These are phyloP conservation scores for Arremon brunneinucha DNA, from an alignment of 2,797 vertebrate species.

Conservation along the genomic window DNA sequence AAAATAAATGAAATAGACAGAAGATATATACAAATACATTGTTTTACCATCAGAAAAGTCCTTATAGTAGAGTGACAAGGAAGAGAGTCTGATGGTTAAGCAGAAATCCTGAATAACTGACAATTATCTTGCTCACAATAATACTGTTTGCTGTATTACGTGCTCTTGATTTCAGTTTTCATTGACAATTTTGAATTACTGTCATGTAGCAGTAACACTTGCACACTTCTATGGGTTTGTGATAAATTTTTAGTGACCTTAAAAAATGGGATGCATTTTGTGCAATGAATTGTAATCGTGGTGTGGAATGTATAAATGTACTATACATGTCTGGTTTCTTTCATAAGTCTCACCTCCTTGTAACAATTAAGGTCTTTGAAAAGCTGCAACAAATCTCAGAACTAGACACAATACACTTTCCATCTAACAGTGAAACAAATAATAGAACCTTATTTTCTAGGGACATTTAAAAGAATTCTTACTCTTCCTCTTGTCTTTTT, in stretches of 20 bases:
- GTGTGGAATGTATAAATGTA: not conserved
- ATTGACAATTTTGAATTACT: not conserved
- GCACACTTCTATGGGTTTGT: not conserved
- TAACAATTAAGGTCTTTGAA: not conserved
- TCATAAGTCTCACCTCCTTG: not conserved
- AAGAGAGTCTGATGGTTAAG: not conserved
- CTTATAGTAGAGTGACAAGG: rapidly evolving
- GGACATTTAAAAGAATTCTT: not conserved
- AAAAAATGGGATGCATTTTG: not conserved
- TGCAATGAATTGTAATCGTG: not conserved
- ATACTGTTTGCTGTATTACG: not conserved
- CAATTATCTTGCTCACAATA: not conserved
- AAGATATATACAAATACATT: not conserved
- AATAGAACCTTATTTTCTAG: not conserved
- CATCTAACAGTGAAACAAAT: not conserved
- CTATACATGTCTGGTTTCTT: rapidly evolving
- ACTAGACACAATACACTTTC: not conserved
- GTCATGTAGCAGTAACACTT: not conserved
- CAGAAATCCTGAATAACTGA: not conserved
- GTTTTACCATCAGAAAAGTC: conserved; percentile 1
- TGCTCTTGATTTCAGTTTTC: not conserved
- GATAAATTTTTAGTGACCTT: not conserved
- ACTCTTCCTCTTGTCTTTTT: not conserved
- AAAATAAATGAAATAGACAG: not conserved
- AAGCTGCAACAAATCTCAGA: not conserved